Evolutionary conservation across 2,113 vertebrate genomes (phyloP).

Genomic region (Ochotona curzoniae): DNA sequence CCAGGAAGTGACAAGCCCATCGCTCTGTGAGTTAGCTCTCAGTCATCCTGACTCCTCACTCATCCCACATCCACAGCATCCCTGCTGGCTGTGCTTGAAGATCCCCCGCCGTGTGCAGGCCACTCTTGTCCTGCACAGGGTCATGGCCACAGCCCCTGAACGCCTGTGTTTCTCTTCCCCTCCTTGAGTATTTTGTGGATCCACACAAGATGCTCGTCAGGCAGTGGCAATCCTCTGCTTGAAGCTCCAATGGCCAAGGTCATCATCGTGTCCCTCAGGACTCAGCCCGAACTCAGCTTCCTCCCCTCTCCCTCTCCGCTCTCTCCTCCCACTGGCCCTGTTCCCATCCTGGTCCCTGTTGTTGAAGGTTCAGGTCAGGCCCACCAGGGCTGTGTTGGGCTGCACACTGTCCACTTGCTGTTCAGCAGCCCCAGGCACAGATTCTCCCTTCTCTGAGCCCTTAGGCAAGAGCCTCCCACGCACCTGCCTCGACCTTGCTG

Average conservation of each 20-base stretch:
- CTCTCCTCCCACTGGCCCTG: background rate
- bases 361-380: too few species aligned
- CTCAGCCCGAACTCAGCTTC: background rate
- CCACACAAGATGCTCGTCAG: background rate
- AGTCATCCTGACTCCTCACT: background rate
- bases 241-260: background rate
- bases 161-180: too few species aligned
- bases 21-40: background rate
- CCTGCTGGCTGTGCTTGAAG: background rate
- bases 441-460: too few species aligned
- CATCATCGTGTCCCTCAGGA: background rate
- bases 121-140: background rate
- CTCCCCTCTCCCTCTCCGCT: too few species aligned
- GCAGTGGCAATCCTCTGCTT: background rate
- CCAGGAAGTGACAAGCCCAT: background rate
- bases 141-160: background rate
- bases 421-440: too few species aligned
- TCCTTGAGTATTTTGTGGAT: background rate
- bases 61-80: too few species aligned
- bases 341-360: background rate
- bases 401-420: too few species aligned
- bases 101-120: accelerated
- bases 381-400: too few species aligned
- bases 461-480: too few species aligned
- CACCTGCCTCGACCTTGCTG: too few species aligned